Evolutionary conservation across 2,113 vertebrate species (phyloP).

Genomic region (Lontra canadensis): DNA sequence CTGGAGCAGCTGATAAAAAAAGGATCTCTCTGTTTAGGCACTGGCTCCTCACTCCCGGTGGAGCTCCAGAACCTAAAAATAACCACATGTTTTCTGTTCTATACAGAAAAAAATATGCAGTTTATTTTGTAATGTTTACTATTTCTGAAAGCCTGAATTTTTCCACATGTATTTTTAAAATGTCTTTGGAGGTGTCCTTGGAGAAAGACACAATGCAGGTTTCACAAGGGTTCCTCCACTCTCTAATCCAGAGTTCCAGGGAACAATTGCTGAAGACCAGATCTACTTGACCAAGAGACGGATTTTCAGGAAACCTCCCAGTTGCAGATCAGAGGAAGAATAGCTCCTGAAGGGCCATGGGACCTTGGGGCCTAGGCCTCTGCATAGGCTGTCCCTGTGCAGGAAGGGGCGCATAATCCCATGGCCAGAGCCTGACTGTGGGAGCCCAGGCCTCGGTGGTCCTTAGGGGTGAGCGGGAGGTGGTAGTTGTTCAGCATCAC

Average conservation of each 20-base stretch:
- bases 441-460: background rate
- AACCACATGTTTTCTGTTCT: background rate
- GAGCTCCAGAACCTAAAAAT: background rate
- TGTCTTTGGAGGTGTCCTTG: background rate
- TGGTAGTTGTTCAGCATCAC: background rate
- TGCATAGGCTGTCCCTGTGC: background rate
- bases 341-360: background rate
- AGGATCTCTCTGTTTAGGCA: background rate
- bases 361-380: background rate
- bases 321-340: too few species aligned
- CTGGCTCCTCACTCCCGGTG: background rate
- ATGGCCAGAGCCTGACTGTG: background rate
- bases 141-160: background rate
- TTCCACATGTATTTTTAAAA: background rate
- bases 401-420: background rate
- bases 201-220: background rate
- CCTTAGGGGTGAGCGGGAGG: background rate
- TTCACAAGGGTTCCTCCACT: background rate
- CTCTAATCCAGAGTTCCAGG: background rate
- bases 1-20: background rate
- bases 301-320: background rate
- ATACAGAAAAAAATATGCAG: background rate
- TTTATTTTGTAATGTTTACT: background rate
- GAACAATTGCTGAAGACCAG: background rate
- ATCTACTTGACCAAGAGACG: accelerated